Evolutionary conservation across 2,888 invertebrate genomes (phyloP).

Genomic region (Oxyteleia sp.): DNA sequence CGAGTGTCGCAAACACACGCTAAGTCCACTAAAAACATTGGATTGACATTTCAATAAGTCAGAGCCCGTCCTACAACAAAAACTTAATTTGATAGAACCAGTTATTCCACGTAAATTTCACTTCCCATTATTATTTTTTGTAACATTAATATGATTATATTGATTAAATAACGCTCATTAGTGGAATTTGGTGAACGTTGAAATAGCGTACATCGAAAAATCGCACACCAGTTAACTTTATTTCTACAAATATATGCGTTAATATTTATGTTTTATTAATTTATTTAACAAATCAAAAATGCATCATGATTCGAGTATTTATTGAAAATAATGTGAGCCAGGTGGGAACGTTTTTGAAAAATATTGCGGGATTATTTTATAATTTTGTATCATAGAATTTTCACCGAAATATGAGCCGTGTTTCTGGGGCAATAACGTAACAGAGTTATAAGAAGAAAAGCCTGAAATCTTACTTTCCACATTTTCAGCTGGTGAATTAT

Average conservation of each 20-base stretch:
- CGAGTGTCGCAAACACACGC: slow-evolving; percentile 65
- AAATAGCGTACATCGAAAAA: slow-evolving; percentile 15
- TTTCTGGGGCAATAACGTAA: slow-evolving; percentile 54
- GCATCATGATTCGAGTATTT: too few relatives aligned
- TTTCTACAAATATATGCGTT: slow-evolving; percentile 2
- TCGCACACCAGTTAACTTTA: slow-evolving; percentile 4
- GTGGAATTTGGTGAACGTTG: background rate
- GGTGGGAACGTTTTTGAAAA: slow-evolving; percentile 24
- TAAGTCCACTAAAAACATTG: slow-evolving; percentile 65
- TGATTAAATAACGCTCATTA: slow-evolving; percentile 42
- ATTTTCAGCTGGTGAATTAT: slow-evolving; percentile 59
- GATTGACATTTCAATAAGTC: slow-evolving; percentile 75
- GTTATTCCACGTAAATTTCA: slow-evolving; percentile 66
- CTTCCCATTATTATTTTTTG: slow-evolving; percentile 57
- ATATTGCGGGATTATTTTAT: slow-evolving; percentile 43
- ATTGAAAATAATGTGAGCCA: background rate
- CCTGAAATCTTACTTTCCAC: slow-evolving; percentile 61
- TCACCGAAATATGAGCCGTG: slow-evolving; percentile 46
- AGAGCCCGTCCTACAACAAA: slow-evolving; percentile 67
- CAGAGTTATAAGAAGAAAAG: slow-evolving; percentile 37
- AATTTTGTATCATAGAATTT: slow-evolving; percentile 47
- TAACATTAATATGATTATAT: slow-evolving; percentile 49
- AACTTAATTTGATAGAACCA: slow-evolving; percentile 68
- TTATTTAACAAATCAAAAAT: too few relatives aligned
- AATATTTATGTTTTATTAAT: background rate